phyloP scores from a whole-genome alignment of 2,888 invertebrate genomes.

The Acanthoscelides obtectus region DNA sequence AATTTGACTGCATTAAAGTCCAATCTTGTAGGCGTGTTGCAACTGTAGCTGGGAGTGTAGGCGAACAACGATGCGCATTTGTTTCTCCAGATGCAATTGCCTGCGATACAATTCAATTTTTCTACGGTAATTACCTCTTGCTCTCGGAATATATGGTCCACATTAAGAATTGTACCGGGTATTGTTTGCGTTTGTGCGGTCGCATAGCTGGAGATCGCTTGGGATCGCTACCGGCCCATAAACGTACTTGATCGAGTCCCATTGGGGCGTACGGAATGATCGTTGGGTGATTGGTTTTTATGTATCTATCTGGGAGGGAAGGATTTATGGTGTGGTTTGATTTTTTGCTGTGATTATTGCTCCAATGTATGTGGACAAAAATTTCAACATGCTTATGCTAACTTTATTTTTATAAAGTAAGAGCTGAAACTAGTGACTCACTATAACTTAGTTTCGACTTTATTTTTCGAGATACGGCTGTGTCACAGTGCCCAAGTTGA shows the following conservation, averaged over 20 bases:
- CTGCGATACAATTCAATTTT: conserved; percentile 15
- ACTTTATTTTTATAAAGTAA: too few species aligned
- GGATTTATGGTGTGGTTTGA: background rate
- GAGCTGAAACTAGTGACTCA: too few species aligned
- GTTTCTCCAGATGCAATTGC: conserved; percentile 8
- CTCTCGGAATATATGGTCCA: conserved; percentile 19
- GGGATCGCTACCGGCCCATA: background rate
- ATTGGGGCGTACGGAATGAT: conserved; percentile 6
- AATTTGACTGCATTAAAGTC: too few species aligned
- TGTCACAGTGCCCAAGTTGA: too few species aligned
- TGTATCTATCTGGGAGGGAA: background rate
- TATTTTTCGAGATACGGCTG: too few species aligned
- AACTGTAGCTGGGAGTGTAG: conserved; percentile 7
- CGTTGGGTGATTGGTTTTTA: conserved; percentile 10
- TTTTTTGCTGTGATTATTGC: background rate
- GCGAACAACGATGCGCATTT: background rate
- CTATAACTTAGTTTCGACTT: too few species aligned
- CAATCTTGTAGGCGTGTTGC: conserved; percentile 3
- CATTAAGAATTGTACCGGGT: conserved; percentile 23
- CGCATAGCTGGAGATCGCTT: background rate
- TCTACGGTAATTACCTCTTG: conserved; percentile 21
- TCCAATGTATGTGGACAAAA: too few species aligned
- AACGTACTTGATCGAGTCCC: background rate
- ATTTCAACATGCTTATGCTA: too few species aligned
- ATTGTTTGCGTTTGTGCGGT: conserved; percentile 22